Base-by-base conservation (phyloP, 2,113 vertebrate species). In the Columbina picui region DNA sequence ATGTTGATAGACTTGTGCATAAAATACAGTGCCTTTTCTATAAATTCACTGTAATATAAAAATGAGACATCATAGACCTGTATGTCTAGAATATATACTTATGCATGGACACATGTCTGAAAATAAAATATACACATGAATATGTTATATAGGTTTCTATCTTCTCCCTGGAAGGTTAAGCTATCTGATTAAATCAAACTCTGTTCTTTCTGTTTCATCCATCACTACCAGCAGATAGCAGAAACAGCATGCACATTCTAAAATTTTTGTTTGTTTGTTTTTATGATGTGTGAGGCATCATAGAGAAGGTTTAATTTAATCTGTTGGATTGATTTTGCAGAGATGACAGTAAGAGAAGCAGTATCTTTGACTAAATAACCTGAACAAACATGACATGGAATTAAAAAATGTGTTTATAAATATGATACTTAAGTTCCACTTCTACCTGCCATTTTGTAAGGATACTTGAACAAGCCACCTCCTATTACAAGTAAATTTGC, bases 121-220 rank as follows among this genome's bases (percentile, higher is more conserved):
- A 92, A 94, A 84, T 63, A 94, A 95, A 96, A 92, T 86, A 90
- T 41, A 86, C 45, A 50, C 32, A 71, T n/a, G 68, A 93, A 87
- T 89, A 89, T 55, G 56, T 90, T 94, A 78, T 86, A 68, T 56
- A 85, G 79, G 56, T 90, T 69, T 64, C 88, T 96, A 68, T 82
- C 45, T 87, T 93, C 61, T 92, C 68, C n/a, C n/a, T 78, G 59
- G 73, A 96, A 93, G 93, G 93, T 97, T 95, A 95, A 94, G 55
- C 41, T 83, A 63, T 70, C 59, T 93, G 95, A 94, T 94, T 95
- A 94, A 96, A 92, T 90, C 85, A 81, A 90, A 67, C 14, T 81
- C 60, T 60, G 7, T 87, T 84, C 82, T 78, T 90, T 95, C 71
- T 83, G 74, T 95, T 93, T 93, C 88, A 95, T 86, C 71, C 65